A percentile compares a stretch with the other conserved stretches of the same genome.
phyloP scores from a whole-genome alignment of 2,888 invertebrate species.

The Caenorhabditis macrosperma region DNA sequence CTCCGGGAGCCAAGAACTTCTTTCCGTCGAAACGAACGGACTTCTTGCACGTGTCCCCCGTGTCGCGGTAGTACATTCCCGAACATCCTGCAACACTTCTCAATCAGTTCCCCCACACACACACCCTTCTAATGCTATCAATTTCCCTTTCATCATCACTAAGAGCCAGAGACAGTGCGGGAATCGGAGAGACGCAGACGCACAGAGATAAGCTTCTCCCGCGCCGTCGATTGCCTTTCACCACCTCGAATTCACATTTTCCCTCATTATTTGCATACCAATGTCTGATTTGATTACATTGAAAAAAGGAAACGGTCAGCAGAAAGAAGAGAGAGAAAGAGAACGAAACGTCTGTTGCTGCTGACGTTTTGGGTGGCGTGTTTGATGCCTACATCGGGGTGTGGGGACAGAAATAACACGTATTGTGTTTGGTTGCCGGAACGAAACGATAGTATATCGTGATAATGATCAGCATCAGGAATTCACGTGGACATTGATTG shows the following conservation, averaged over 20 bases:
- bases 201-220: conserved; percentile 25
- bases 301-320: conserved; percentile 35
- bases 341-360: neutral
- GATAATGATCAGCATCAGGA: conserved; percentile 26
- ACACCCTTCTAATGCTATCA: conserved; percentile 21
- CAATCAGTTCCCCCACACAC: neutral
- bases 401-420: conserved; percentile 31
- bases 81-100: conserved; percentile 65
- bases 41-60: conserved; percentile 56
- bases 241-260: neutral
- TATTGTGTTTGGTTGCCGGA: neutral
- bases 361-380: neutral
- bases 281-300: conserved; percentile 40
- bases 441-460: neutral
- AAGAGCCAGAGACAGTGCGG: neutral
- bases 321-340: conserved; percentile 15
- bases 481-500: conserved; percentile 20
- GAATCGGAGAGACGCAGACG: conserved; percentile 21
- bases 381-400: conserved; percentile 39
- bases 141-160: conserved; percentile 19
- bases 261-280: conserved; percentile 34
- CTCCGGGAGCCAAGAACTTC: conserved; percentile 69
- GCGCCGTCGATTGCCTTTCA: no score
- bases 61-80: conserved; percentile 72
- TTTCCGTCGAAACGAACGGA: conserved; percentile 74